Conservation (phyloP, 2,113 vertebrate species). For the Xenus cinereus region DNA sequence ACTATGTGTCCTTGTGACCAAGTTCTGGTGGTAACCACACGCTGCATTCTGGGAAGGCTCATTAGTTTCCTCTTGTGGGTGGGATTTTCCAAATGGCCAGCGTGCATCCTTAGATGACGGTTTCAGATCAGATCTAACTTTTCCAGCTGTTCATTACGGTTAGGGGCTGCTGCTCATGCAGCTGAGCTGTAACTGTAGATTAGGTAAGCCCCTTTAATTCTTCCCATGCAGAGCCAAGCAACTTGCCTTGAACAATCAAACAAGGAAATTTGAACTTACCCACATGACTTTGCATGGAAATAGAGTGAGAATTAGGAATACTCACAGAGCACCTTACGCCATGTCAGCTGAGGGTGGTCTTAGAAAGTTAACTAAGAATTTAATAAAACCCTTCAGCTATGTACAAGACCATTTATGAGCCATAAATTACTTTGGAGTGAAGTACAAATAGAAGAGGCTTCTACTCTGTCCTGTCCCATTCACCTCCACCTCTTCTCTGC, state of each 20-base stretch:
- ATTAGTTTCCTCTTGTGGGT: neutral
- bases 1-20: neutral
- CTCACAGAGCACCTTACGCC: neutral
- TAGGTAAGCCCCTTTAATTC: neutral
- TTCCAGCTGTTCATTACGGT: neutral
- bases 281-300: neutral
- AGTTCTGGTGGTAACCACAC: fast-evolving
- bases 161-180: neutral
- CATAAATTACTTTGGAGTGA: neutral
- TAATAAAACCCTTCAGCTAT: neutral
- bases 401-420: fast-evolving
- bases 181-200: neutral
- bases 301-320: neutral
- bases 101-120: fast-evolving
- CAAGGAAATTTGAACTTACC: fast-evolving
- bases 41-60: neutral
- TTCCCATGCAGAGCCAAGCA: neutral
- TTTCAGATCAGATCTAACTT: neutral
- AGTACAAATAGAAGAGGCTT: neutral
- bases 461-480: neutral
- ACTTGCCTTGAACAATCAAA: neutral
- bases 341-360: neutral
- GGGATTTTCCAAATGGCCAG: neutral
- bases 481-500: neutral
- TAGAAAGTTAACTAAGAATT: neutral